phyloP scores from a whole-genome alignment of 30 jellyfish, hydroid and myxozoan genomes.

The Aurelia aurita region DNA sequence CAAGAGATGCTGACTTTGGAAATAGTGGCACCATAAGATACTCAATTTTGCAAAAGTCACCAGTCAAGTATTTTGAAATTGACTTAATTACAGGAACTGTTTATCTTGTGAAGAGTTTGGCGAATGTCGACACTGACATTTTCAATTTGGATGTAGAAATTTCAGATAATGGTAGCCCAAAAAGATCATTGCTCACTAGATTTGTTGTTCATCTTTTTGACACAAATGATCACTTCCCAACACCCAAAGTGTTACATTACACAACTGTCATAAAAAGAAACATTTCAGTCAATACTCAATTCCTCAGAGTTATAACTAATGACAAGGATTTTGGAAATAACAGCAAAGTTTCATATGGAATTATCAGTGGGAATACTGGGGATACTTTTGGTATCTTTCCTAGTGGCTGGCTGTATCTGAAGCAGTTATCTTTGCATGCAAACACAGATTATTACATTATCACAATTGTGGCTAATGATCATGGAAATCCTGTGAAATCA shows the following conservation, averaged over 20 bases:
- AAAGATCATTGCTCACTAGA: not conserved
- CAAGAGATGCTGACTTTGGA: conserved; percentile 73
- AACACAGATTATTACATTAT: conserved; percentile 34
- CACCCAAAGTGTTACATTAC: conserved; percentile 18
- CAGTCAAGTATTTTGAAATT: conserved; percentile 30
- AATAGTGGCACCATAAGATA: conserved; percentile 50
- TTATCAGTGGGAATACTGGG: conserved; percentile 60
- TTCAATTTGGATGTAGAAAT: conserved; percentile 18
- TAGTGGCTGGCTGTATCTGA: conserved; percentile 72
- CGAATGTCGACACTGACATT: not conserved
- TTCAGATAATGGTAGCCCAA: conserved; percentile 65
- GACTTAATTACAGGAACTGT: conserved; percentile 77
- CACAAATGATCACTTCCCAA: conserved; percentile 57
- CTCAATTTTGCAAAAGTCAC: conserved; percentile 7
- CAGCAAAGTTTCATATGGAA: conserved; percentile 31
- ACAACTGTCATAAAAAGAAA: conserved; percentile 16
- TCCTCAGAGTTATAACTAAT: conserved; percentile 21
- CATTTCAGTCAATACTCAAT: conserved; percentile 53
- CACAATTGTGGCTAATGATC: conserved; percentile 46
- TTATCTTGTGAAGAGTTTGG: conserved; percentile 43
- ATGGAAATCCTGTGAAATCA: conserved; percentile 37
- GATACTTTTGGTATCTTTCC: conserved; percentile 72
- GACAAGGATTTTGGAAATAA: conserved; percentile 65
- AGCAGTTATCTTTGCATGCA: conserved; percentile 10
- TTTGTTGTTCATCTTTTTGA: conserved; percentile 44